These are phyloP conservation scores for Bellardia pandia DNA, from an alignment of 2,888 invertebrate species.

Conservation along the genomic window DNA sequence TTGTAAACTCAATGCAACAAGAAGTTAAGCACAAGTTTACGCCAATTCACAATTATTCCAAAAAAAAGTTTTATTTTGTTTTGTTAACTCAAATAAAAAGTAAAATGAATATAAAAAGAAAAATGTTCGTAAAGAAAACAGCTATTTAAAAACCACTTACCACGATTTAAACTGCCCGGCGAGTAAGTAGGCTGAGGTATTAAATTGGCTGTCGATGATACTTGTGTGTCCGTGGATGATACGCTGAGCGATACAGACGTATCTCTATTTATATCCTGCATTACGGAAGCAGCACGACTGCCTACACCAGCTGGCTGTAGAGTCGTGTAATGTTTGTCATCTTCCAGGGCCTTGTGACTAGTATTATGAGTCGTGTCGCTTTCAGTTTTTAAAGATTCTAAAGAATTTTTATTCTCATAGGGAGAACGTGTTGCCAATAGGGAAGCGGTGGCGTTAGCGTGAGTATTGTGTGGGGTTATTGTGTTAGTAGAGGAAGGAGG, in stretches of 20 bases:
- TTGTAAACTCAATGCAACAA: constrained; percentile 83
- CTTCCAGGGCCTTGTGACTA: constrained; percentile 28
- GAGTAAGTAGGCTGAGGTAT: constrained; percentile 87
- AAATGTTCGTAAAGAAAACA: constrained; percentile 59
- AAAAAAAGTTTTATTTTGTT: background rate
- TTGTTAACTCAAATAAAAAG: constrained; percentile 48
- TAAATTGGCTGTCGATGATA: constrained; percentile 82
- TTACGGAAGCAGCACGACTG: constrained; percentile 91
- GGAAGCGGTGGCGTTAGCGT: constrained; percentile 58
- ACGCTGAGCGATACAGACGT: constrained; percentile 87
- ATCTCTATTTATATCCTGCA: constrained; percentile 90
- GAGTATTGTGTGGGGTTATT: constrained; percentile 50
- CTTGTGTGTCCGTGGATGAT: constrained; percentile 81
- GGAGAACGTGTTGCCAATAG: constrained; percentile 68
- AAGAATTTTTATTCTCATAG: constrained; percentile 47
- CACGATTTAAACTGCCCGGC: constrained; percentile 91
- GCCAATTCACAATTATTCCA: constrained; percentile 75
- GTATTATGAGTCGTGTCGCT: constrained; percentile 2
- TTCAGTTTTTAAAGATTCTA: constrained; percentile 61
- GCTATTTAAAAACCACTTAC: constrained; percentile 85
- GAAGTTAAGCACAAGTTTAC: constrained; percentile 81
- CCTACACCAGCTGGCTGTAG: constrained; percentile 93
- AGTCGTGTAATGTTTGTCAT: constrained; percentile 93
- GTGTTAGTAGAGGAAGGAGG: constrained; percentile 33
- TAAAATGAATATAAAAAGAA: constrained; percentile 36